Percentiles rank a stretch among this genome's conserved stretches.
These are phyloP conservation scores for Dasyprocta punctata DNA, from an alignment of 2,113 vertebrate genomes.

Conservation along the genomic window DNA sequence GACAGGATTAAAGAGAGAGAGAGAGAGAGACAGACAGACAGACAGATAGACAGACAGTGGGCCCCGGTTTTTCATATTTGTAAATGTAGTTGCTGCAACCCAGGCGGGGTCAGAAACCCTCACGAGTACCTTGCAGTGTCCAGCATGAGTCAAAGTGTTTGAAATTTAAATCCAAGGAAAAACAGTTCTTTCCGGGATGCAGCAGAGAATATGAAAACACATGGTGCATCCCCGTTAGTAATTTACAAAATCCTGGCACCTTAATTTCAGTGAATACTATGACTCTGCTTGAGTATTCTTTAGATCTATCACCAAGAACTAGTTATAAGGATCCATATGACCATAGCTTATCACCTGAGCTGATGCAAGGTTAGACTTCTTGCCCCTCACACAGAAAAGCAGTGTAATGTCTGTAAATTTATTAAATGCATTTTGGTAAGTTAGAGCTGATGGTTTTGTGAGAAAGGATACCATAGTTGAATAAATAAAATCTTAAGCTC, in stretches of 20 bases:
- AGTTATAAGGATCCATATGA: background rate
- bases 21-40: background rate
- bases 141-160: background rate
- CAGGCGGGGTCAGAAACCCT: background rate
- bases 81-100: background rate
- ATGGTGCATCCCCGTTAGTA: background rate
- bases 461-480: background rate
- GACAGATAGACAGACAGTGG: background rate
- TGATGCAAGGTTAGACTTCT: background rate
- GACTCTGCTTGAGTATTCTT: background rate
- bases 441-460: background rate
- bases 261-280: background rate
- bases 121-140: background rate
- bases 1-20: background rate
- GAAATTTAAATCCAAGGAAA: background rate
- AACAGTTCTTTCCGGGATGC: background rate
- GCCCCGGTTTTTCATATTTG: background rate
- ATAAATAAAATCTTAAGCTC: slow-evolving; percentile 17
- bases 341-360: background rate
- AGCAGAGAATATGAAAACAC: background rate
- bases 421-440: background rate
- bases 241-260: background rate
- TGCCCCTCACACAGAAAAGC: background rate
- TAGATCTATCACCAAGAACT: background rate
- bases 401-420: background rate